phyloP scores from a whole-genome alignment of 2,888 invertebrate genomes.

The Liopterus haemorrhoidalis region DNA sequence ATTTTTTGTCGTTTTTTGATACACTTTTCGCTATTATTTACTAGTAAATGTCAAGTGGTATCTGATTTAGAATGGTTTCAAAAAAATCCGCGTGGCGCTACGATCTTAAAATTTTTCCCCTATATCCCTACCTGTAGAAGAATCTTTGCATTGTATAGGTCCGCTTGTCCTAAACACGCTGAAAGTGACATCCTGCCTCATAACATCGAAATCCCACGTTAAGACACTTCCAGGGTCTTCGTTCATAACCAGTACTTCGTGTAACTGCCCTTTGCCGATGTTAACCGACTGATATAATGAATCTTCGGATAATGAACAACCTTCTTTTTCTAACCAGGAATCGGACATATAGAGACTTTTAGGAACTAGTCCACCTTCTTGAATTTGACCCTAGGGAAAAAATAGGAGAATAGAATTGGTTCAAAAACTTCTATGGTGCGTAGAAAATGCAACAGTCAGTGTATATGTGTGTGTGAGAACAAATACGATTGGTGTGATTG shows the following conservation, averaged over 20 bases:
- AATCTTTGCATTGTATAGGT: conserved; percentile 27
- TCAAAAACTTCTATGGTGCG: too few species aligned
- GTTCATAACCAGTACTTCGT: conserved; percentile 72
- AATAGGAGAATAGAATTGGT: too few species aligned
- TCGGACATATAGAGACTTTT: conserved; percentile 75
- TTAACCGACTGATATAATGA: conserved; percentile 61
- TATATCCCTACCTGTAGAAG: conserved; percentile 31
- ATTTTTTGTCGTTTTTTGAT: conserved; percentile 38
- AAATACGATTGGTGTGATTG: too few species aligned
- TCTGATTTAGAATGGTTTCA: too few species aligned
- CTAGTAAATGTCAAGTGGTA: too few species aligned
- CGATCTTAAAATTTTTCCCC: too few species aligned
- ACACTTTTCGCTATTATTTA: conserved; percentile 35
- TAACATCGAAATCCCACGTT: conserved; percentile 95
- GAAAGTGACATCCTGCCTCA: conserved; percentile 83
- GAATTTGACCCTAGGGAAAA: conserved; percentile 77
- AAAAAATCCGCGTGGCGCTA: too few species aligned
- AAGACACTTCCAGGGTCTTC: conserved; percentile 82
- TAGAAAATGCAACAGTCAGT: too few species aligned
- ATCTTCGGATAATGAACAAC: conserved; percentile 39
- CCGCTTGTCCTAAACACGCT: conserved; percentile 55
- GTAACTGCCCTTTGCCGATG: conserved; percentile 63
- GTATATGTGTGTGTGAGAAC: too few species aligned
- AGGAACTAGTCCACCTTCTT: conserved; percentile 84
- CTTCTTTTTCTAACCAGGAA: conserved; percentile 45